Percentiles rank a stretch among this genome's conserved stretches.
Evolutionary conservation across 2,113 vertebrate genomes (phyloP).

Genomic region (Lamprologus speciosus): DNA sequence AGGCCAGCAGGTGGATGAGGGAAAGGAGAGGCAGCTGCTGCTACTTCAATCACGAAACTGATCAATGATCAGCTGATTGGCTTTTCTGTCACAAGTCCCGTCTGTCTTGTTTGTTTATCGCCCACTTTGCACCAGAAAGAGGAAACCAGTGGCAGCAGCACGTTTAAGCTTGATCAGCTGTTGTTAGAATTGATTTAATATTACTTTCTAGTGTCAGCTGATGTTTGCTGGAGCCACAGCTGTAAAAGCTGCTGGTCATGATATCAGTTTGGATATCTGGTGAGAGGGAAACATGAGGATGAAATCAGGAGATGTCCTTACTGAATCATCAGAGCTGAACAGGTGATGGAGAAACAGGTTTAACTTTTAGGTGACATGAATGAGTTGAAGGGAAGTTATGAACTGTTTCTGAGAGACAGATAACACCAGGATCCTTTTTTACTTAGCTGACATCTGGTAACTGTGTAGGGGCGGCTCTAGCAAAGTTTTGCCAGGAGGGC

Average conservation of each 20-base stretch:
- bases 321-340: not conserved
- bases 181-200: not conserved
- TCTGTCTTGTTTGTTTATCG: not conserved
- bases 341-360: not conserved
- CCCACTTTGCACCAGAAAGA: not conserved
- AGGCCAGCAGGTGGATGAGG: not conserved
- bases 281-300: not conserved
- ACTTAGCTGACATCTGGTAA: rapidly evolving
- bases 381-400: not conserved
- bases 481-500: not conserved
- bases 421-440: not conserved
- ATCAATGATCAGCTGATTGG: not conserved
- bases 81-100: not conserved
- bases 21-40: not conserved
- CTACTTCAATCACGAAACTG: not conserved
- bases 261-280: rapidly evolving
- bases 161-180: not conserved
- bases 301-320: not conserved
- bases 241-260: not conserved
- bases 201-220: not conserved
- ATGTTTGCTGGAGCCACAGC: not conserved
- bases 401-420: not conserved
- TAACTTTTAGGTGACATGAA: not conserved
- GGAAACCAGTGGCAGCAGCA: not conserved
- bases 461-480: not conserved